Evolutionary conservation across 2,888 invertebrate genomes (phyloP), one percentile per base, ranked within the genome.

Genomic region (Microplitis deprimator): DNA sequence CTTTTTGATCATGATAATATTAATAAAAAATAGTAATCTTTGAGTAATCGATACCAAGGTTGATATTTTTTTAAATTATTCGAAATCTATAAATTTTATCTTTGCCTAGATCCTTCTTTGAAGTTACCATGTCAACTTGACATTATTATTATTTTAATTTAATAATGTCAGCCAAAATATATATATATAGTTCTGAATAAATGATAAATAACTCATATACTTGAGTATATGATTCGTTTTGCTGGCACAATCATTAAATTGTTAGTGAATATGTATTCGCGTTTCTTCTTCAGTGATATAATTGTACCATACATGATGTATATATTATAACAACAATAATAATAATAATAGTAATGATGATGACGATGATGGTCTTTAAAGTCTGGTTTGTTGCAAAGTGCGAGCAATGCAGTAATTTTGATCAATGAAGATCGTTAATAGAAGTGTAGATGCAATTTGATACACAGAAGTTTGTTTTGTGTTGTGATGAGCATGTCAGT

Each of bases 351-450:
- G 3, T 0, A 50, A 50, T 50, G 13, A 50, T 50, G 2, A 38
- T 67, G n/a, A 41, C 1, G 17, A 70, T 8, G 13, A 29, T 70
- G 50, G 17, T 50, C 41, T 17, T 50, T 70, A 20, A 67, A 67
- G 67, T 38, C 29, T 39, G 20, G 16, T 17, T n/a, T 70, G 50
- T 59, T 50, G 29, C 78, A 70, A 79, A 62, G 71, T 72, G 71
- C 78, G 77, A 75, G 75, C 59, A 77, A 79, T 78, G 81, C 81
- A 68, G 60, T 77, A 64, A 79, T 81, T 75, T 59, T 64, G 72
- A 74, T 62, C 75, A 79, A 79, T 79, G 77, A 62, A 8, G 67
- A 60, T 20, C 39, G 65, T 73, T 39, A 70, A 77, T 73, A 41
- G 41, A 75, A 77, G 13, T 50, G 13, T 61, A 68, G 29, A 76